Percentiles rank a stretch among this genome's conserved stretches.
phyloP scores from a whole-genome alignment of 2,113 vertebrate genomes.

The Brachirus orientalis region DNA sequence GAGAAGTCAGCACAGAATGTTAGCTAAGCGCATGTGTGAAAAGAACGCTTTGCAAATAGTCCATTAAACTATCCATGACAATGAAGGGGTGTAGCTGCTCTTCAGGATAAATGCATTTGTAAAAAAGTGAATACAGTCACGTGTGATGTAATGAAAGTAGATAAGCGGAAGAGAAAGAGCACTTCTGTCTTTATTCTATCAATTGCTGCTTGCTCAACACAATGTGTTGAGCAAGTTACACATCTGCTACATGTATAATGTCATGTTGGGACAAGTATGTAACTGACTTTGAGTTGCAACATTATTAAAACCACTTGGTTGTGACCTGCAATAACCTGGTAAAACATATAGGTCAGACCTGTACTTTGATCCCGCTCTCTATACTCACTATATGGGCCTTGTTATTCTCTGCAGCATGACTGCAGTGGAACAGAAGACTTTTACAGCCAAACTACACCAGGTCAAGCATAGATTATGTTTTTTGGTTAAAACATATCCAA shows the following conservation, averaged over 20 bases:
- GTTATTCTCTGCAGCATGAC: conserved; percentile 13
- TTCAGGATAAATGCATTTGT: neutral
- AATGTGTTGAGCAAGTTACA: conserved; percentile 30
- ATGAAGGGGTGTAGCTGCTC: too few relatives aligned
- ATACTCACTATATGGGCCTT: conserved; percentile 1
- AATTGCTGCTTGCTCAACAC: too few relatives aligned
- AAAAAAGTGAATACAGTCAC: conserved; percentile 15
- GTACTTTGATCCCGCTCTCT: conserved; percentile 51
- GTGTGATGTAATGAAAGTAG: conserved; percentile 34
- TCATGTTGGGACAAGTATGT: conserved; percentile 3
- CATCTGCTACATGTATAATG: conserved; percentile 37
- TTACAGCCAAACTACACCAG: conserved; percentile 19
- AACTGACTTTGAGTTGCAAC: neutral
- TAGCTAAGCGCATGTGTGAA: too few relatives aligned
- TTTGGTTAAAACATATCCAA: neutral
- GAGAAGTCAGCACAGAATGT: too few relatives aligned
- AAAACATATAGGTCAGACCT: conserved; percentile 21
- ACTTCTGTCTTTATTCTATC: conserved; percentile 52
- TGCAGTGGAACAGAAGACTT: conserved; percentile 7
- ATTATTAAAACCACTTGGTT: conserved; percentile 15
- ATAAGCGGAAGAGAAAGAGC: conserved; percentile 55
- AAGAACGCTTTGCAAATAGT: too few relatives aligned
- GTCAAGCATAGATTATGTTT: neutral
- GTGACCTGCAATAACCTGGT: neutral
- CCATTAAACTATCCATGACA: too few relatives aligned